Percentiles rank a stretch among this genome's conserved stretches.
These are phyloP conservation scores for Bucorvus abyssinicus DNA, from an alignment of 2,797 vertebrate species.

Conservation along the genomic window DNA sequence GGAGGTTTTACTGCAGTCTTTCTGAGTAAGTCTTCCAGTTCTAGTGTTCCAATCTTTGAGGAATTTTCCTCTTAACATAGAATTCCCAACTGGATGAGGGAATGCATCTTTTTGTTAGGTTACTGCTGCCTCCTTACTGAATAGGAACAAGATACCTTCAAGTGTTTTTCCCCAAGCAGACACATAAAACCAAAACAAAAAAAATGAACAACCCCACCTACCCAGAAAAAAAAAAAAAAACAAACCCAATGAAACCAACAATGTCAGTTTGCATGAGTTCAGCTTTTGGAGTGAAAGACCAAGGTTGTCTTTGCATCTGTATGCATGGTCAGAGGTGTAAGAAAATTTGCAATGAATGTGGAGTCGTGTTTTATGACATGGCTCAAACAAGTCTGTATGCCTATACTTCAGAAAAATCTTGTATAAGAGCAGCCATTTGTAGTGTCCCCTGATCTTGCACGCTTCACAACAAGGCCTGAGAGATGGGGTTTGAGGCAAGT, in stretches of 20 bases:
- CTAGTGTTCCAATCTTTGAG: neutral
- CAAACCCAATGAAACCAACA: neutral
- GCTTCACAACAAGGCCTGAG: neutral
- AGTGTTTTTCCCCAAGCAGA: neutral
- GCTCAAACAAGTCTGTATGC: neutral
- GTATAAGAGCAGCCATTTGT: neutral
- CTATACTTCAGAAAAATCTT: neutral
- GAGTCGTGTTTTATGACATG: neutral
- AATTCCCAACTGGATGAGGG: neutral
- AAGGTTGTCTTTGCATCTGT: neutral
- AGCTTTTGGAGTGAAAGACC: neutral
- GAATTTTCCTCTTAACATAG: neutral
- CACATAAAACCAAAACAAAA: neutral
- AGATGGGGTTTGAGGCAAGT: neutral
- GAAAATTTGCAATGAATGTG: neutral
- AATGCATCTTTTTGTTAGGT: neutral
- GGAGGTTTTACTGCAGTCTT: neutral
- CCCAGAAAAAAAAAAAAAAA: too few relatives aligned
- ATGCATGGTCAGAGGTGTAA: neutral
- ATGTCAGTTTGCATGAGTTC: neutral
- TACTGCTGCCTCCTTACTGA: neutral
- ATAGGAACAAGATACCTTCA: neutral
- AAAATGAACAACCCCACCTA: neutral
- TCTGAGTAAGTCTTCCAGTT: neutral
- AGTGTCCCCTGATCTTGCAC: neutral